Conservation (phyloP, 2,797 vertebrate species). For the Ispidina picta region DNA sequence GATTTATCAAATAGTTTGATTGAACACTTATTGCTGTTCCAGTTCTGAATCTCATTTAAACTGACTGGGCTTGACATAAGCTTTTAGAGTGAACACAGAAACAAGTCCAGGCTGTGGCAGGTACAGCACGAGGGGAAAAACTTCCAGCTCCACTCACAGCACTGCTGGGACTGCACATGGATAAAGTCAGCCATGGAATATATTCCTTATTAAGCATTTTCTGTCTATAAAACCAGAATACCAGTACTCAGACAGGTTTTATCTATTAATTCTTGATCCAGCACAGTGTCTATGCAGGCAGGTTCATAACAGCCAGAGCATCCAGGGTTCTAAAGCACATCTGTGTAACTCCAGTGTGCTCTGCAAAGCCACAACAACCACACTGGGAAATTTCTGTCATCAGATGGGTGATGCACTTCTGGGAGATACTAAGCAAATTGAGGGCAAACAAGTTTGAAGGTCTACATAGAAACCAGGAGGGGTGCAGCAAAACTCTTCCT, state of each 20-base stretch:
- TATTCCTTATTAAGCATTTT: background rate
- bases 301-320: background rate
- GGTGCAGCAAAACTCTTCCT: background rate
- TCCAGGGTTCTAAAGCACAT: rapidly evolving
- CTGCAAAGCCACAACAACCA: background rate
- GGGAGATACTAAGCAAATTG: background rate
- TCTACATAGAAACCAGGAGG: background rate
- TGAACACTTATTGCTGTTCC: conserved; percentile 57
- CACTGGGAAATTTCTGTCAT: background rate
- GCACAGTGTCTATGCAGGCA: background rate
- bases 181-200: background rate
- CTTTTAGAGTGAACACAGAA: conserved; percentile 43
- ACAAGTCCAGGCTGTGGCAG: background rate
- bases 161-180: background rate
- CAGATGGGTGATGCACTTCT: background rate
- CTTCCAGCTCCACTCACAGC: background rate
- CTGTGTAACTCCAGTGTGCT: background rate
- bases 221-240: background rate
- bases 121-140: background rate
- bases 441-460: background rate
- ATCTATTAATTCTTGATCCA: background rate
- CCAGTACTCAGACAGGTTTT: background rate
- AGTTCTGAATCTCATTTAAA: conserved; percentile 64
- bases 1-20: conserved; percentile 72
- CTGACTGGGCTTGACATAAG: conserved; percentile 52